Base-by-base conservation (phyloP, 2,888 invertebrate species). In the Cataglyphis albicans region DNA sequence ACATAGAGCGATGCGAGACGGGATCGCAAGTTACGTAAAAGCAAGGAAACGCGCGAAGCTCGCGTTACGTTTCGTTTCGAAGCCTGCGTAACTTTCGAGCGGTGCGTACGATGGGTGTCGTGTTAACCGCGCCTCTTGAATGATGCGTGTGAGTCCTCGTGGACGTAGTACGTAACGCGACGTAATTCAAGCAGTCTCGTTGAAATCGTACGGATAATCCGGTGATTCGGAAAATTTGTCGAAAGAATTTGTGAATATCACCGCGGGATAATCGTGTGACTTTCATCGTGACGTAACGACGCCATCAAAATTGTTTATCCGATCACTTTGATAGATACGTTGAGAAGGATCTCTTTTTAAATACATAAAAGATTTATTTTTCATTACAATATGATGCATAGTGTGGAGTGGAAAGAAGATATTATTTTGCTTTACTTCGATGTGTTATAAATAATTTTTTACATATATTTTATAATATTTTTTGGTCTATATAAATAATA, bases 21-120 rank as follows among this genome's bases (percentile, higher is more conserved):
- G 86, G 81, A 85, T 86, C 85, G 68, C 85, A 86, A 29, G 90
- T 94, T 94, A 92, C 88, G 91, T 93, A 94, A 93, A 93, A 81
- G 86, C 87, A 87, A 92, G 93, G 93, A 93, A 93, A 89, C 91
- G 90, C 91, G 90, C 87, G 87, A 85, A 80, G 64, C 82, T 81
- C 85, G 63, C 85, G 90, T 93, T 93, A 92, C 93, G 92, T 91
- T 91, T 82, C 80, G 74, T 86, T 84, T 81, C 81, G 52, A 29
- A 15, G 73, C 83, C 83, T 85, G 84, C 89, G 86, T 87, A 88
- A 86, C 86, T 59, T 25, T 6, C 29, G 38, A 32, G 18, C 52
- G 44, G 82, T 81, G 81, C 76, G 75, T 75, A 57, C 18, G 64
- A 12, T 12, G 18, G 48, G 18, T 18, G 48, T 7, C 18, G 32